phyloP scores from a whole-genome alignment of 2,113 vertebrate genomes.

The Semnornis frantzii region DNA sequence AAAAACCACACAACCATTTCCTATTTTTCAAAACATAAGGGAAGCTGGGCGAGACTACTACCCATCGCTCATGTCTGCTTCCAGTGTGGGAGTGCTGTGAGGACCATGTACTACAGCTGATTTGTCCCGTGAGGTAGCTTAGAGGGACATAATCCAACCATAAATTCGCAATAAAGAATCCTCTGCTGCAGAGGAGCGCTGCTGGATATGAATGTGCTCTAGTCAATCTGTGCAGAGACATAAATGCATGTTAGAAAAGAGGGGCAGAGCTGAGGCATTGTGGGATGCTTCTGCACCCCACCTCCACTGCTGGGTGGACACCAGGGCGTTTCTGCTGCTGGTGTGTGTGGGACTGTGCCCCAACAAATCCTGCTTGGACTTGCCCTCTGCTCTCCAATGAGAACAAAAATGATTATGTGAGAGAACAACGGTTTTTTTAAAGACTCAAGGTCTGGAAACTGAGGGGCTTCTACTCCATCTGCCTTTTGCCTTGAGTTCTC shows the following conservation, averaged over 20 bases:
- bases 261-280: rapidly evolving
- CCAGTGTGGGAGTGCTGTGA: neutral
- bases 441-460: neutral
- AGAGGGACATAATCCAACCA: neutral
- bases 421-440: neutral
- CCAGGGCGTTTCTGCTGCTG: neutral
- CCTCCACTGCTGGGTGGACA: rapidly evolving
- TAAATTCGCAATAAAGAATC: constrained; percentile 35
- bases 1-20: neutral
- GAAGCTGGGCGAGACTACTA: neutral
- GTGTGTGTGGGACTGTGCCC: rapidly evolving
- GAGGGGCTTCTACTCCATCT: neutral
- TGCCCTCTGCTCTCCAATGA: neutral
- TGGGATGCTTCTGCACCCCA: rapidly evolving
- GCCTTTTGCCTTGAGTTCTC: neutral
- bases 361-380: neutral
- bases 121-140: constrained; percentile 12
- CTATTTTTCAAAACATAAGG: constrained; percentile 8
- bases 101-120: constrained; percentile 12
- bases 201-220: constrained; percentile 22
- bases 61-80: neutral
- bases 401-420: neutral
- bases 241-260: neutral
- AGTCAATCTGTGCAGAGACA: neutral
- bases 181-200: constrained; percentile 1